Evolutionary conservation across 2,888 invertebrate species (phyloP).

Genomic region (Tinea pellionella): DNA sequence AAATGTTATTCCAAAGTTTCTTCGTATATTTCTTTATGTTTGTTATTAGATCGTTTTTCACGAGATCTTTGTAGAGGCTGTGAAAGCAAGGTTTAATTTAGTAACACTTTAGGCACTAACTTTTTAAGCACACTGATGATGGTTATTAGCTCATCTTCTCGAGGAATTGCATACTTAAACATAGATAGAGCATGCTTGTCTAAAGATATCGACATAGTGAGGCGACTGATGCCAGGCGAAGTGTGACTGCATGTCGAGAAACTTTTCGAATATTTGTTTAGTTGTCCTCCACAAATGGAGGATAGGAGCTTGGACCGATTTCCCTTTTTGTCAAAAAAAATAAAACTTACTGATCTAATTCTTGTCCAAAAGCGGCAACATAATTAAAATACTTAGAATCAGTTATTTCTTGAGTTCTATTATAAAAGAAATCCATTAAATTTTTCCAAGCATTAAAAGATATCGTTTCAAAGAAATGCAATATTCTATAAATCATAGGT

Average conservation of each 20-base stretch:
- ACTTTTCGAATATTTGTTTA: no score
- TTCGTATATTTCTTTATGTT: constrained; percentile 82
- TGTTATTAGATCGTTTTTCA: constrained; percentile 80
- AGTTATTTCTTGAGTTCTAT: constrained; percentile 81
- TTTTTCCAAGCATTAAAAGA: constrained; percentile 80
- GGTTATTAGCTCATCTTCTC: neutral
- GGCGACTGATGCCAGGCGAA: no score
- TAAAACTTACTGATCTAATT: constrained; percentile 72
- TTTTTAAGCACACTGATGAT: neutral
- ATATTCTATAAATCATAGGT: constrained; percentile 79
- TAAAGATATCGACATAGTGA: no score
- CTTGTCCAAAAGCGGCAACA: constrained; percentile 82
- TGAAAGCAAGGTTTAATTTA: no score
- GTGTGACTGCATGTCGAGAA: no score
- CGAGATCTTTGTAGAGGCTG: constrained; percentile 80
- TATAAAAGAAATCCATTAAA: constrained; percentile 82
- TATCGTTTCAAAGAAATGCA: constrained; percentile 81
- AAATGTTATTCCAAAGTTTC: constrained; percentile 69
- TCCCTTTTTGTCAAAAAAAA: no score
- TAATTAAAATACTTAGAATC: constrained; percentile 85
- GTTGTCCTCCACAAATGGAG: no score
- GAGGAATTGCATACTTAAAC: no score
- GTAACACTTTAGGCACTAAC: no score
- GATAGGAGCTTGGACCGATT: no score
- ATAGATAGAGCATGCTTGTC: no score